Evolutionary conservation across 2,888 invertebrate species (phyloP), one percentile per base, ranked within the genome.

Genomic region (Lampropteryx suffumata): DNA sequence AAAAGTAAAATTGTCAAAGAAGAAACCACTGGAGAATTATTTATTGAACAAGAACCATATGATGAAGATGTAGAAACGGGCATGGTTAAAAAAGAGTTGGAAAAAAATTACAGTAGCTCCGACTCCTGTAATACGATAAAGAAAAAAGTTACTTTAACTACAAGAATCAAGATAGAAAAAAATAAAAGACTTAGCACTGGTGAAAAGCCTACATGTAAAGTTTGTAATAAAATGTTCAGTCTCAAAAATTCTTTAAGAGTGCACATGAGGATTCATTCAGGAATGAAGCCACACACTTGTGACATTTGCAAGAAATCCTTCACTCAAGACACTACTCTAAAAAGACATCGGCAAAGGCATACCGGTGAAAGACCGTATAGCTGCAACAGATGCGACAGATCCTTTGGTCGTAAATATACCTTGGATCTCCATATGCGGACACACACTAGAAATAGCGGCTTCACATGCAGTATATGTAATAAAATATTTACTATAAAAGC

Each of bases 221-320:
- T 36, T 26, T 48, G 48, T 36, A 30, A 42, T 12, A 48, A 48
- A 48, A 30, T 14, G n/a, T 48, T 48, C 21, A 42, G 34, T 11
- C 26, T 42, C 1, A 48, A 24, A 21, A 48, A 36, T 14, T 42
- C 41, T 12, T 9, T 48, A 13, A 43, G 33, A 44, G 29, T 41
- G 0, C 50, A 50, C 30, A 41, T 30, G 30, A 30, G 45, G 26
- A 50, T 35, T n/a, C 50, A 50, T 40, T 40, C 45, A 0, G 50
- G 45, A 26, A 32, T 40, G 8, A 45, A 45, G 11, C 41, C 50
- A 13, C 34, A 35, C 13, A 36, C 30, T 3, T 50, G 50, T 11
- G 34, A 50, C 8, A 32, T 45, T 10, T 50, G 50, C 32, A 36
- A 35, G 3, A 50, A 44, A n/a, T 39, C 50, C 24, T 50, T 50